Percentiles rank a stretch among this genome's conserved stretches.
These are phyloP conservation scores for Marmota monax DNA, from an alignment of 2,113 vertebrate genomes.

Conservation along the genomic window DNA sequence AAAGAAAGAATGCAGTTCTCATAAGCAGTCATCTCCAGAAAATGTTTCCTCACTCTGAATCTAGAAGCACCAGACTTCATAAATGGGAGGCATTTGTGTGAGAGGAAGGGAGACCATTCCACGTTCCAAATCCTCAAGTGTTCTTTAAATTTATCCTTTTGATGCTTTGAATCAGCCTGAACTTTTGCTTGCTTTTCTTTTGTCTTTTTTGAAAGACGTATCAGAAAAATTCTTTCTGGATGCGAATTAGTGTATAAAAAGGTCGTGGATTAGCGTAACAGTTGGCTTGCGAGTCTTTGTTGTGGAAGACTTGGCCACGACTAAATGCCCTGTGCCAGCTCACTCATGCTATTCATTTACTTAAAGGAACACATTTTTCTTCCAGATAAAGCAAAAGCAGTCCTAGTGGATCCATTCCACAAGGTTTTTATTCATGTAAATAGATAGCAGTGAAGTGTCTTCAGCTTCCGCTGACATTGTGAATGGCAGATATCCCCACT, in stretches of 20 bases:
- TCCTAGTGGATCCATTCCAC: accelerated
- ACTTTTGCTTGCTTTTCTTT: background rate
- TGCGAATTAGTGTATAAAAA: background rate
- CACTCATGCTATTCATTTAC: background rate
- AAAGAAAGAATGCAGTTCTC: background rate
- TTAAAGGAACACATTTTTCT: background rate
- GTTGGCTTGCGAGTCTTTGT: background rate
- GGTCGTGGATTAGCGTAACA: background rate
- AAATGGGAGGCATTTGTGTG: background rate
- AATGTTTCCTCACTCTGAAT: conserved; percentile 5
- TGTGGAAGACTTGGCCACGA: background rate
- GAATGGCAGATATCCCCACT: accelerated
- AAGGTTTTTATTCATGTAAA: background rate
- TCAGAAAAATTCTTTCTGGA: background rate
- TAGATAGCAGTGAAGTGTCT: background rate
- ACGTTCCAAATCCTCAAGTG: background rate
- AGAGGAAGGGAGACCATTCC: background rate
- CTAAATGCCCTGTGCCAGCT: background rate
- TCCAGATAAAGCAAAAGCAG: background rate
- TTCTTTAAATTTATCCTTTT: background rate
- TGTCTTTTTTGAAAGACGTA: conserved; percentile 11
- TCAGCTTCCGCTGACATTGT: background rate
- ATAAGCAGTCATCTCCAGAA: background rate
- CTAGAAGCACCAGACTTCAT: background rate
- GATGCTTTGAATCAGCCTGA: background rate